Evolutionary conservation across 2,113 vertebrate genomes (phyloP), one percentile per base, ranked within the genome.

Genomic region (Trematocara zebra): DNA sequence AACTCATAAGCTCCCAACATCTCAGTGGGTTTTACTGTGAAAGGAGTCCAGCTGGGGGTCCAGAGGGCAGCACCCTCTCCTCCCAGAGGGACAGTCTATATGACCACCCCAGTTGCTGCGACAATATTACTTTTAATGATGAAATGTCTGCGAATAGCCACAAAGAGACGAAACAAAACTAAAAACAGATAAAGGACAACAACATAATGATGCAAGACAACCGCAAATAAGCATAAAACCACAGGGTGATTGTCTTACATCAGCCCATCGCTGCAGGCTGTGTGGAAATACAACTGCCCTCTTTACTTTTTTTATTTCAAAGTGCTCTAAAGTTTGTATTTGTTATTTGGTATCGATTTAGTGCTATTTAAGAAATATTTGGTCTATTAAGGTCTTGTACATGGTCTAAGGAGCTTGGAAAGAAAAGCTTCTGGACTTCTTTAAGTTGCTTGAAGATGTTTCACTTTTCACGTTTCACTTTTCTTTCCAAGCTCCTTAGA

Each of bases 1-100:
- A 92, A 92, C 88, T 92, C 84, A 93, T 92, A 93, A 92, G 88
- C 87, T 88, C 76, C 88, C 57, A 54, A 84, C 44, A 69, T 90
- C 81, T 90, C 74, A 33, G 61, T 57, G 31, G 87, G 51, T 61
- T 84, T 83, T 87, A 84, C 20, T 85, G 87, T 61, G 89, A 88
- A 88, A 10, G 18, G 53, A 90, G 82, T 89, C 76, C 83, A 67
- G 44, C 26, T 76, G 26, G 72, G 26, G 72, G 72, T 51, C 44
- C 44, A 47, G 72, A 76, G 44, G 15, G 26, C 15, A 18, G 17
- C 57, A 33, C 54, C 42, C 74, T 5, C 26, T 49, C 44, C 44
- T 76, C 23, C 23, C 47, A 28, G n/a, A 54, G 35, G 35, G 44
- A 33, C 72, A 54, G 37, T 69, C n/a, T 69, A 42, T 57, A 10